Percentiles rank a stretch among this genome's conserved stretches.
phyloP scores from a whole-genome alignment of 2,888 invertebrate species.

The Nineta flava region DNA sequence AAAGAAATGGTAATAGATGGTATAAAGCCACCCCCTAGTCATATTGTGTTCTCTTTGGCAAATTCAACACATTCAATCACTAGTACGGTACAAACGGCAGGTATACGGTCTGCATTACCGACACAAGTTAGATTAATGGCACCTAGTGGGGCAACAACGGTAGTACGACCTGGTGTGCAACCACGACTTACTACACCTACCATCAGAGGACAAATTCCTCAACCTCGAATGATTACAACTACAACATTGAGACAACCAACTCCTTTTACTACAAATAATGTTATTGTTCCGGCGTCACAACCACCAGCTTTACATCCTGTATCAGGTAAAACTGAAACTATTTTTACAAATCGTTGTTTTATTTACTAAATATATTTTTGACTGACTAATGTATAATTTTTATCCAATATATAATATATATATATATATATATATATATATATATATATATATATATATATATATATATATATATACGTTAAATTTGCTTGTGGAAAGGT shows the following conservation, averaged over 20 bases:
- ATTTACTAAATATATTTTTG: no score
- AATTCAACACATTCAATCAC: conserved; percentile 21
- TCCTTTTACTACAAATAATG: conserved; percentile 12
- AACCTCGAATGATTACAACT: conserved; percentile 22
- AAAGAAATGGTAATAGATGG: conserved; percentile 90
- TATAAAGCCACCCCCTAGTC: conserved; percentile 74
- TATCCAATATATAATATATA: background rate
- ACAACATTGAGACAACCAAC: conserved; percentile 22
- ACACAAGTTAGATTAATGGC: conserved; percentile 48
- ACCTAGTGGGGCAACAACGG: conserved; percentile 27
- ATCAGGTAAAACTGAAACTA: conserved; percentile 16
- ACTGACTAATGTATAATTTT: no score
- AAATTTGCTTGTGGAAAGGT: no score
- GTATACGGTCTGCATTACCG: conserved; percentile 17
- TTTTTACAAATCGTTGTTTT: background rate
- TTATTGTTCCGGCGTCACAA: conserved; percentile 27
- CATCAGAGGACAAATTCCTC: conserved; percentile 21
- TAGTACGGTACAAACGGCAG: conserved; percentile 19
- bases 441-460: no score
- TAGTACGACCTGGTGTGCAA: conserved; percentile 34
- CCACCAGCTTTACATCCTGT: conserved; percentile 29
- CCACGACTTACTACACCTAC: conserved; percentile 33
- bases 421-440: background rate
- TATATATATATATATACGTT: no score
- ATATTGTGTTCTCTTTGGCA: conserved; percentile 43